A percentile compares a stretch with the other conserved stretches of the same genome.
These are phyloP conservation scores for Cephus cinctus DNA, from an alignment of 1,140 invertebrate genomes.

Conservation along the genomic window DNA sequence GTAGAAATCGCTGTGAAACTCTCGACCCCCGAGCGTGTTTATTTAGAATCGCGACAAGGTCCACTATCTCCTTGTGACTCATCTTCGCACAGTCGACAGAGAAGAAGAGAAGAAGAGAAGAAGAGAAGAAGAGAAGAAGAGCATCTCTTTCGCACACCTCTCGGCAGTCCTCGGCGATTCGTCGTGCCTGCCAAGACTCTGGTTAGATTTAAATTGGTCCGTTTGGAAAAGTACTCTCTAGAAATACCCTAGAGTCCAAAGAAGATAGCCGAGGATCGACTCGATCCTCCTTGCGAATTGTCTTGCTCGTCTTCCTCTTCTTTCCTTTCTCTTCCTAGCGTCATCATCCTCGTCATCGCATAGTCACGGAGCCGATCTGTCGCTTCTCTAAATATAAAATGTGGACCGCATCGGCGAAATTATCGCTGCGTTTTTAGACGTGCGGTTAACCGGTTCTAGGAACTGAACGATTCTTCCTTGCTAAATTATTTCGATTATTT, in stretches of 20 bases:
- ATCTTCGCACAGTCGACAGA: slow-evolving; percentile 16
- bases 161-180: slow-evolving; percentile 10
- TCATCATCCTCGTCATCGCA: background rate
- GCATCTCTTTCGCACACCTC: slow-evolving; percentile 18
- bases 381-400: too few relatives aligned
- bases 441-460: too few relatives aligned
- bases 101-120: slow-evolving; percentile 19
- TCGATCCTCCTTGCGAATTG: too few relatives aligned
- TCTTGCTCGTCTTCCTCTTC: too few relatives aligned
- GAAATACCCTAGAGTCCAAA: slow-evolving; percentile 30
- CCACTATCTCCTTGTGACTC: slow-evolving; percentile 30
- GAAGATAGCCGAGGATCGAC: too few relatives aligned
- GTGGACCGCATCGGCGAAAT: too few relatives aligned
- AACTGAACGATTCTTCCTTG: too few relatives aligned
- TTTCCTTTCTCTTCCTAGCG: background rate
- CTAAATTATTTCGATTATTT: too few relatives aligned
- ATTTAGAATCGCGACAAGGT: slow-evolving; percentile 45
- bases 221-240: slow-evolving; percentile 30
- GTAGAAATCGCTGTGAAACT: too few relatives aligned
- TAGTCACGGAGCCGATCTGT: background rate
- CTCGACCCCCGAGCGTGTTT: slow-evolving; percentile 35
- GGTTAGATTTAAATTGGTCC: slow-evolving; percentile 39
- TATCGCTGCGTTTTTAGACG: too few relatives aligned
- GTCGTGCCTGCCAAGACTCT: slow-evolving; percentile 32
- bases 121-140: slow-evolving; percentile 19